A percentile compares a stretch with the other conserved stretches of the same genome.
These are phyloP conservation scores for Calliphora vomitoria DNA, from an alignment of 2,888 invertebrate species.

Conservation along the genomic window DNA sequence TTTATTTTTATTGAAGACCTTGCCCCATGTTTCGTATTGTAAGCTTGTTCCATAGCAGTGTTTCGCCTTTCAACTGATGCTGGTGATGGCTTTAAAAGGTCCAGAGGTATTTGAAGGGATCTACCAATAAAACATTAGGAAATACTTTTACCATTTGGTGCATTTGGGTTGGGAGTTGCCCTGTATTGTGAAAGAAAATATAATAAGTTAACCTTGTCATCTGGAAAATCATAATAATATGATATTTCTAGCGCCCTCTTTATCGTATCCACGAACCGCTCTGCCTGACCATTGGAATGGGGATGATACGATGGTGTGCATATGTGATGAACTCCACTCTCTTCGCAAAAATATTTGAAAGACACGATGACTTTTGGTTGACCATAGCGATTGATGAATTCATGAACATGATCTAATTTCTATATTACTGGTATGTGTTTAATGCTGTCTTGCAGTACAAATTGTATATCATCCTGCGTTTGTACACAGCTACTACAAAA, in stretches of 20 bases:
- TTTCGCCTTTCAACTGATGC: not conserved
- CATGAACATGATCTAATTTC: slow-evolving; percentile 36
- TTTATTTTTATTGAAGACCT: not conserved
- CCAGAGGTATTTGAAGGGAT: slow-evolving; percentile 1
- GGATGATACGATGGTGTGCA: slow-evolving; percentile 39
- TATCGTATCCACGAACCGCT: slow-evolving; percentile 35
- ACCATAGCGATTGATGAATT: slow-evolving; percentile 38
- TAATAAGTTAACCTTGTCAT: slow-evolving; percentile 9
- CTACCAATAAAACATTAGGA: slow-evolving; percentile 33
- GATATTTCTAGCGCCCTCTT: slow-evolving; percentile 34
- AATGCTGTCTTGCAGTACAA: not conserved
- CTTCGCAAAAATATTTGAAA: slow-evolving; percentile 32
- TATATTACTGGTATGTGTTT: slow-evolving; percentile 1
- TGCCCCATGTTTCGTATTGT: not conserved
- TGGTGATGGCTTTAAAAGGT: slow-evolving; percentile 2
- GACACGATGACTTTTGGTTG: slow-evolving; percentile 40
- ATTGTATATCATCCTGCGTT: not conserved
- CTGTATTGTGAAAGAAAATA: not conserved
- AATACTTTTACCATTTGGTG: not conserved
- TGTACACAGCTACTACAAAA: not conserved
- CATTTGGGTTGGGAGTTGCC: slow-evolving; percentile 1
- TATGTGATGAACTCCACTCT: slow-evolving; percentile 21
- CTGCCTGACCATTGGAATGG: slow-evolving; percentile 40
- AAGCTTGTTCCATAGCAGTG: slow-evolving; percentile 2
- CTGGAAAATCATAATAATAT: not conserved